Base-by-base conservation (phyloP, 2,797 vertebrate species). In the Siniperca obscura region DNA sequence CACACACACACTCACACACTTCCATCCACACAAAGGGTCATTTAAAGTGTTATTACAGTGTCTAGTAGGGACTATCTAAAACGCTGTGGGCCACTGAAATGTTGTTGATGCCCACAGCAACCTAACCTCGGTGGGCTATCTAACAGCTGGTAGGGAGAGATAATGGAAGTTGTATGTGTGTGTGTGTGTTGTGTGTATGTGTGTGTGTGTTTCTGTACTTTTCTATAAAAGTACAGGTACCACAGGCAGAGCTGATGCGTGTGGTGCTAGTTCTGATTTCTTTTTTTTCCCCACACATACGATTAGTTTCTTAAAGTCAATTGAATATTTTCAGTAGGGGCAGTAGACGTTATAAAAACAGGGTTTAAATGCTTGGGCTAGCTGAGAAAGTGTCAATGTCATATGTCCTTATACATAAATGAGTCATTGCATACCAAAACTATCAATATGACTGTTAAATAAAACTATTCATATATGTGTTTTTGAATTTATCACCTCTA, bases 141-240 rank as follows among this genome's bases (percentile, higher is more conserved):
- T 38, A 85, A 80, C 89, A 90, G 90, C 87, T 91, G 90, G 73
- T 79, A 25, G 59, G 42, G 38, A 83, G 78, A 91, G 90, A 93
- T 90, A 91, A 83, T 85, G 80, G 74, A 74, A 82, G 72, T 7
- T 40, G 8, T 64, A 67, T 73, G 57, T 65, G 46, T 70, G 30
- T 57, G 60, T 61, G 60, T 70, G 78, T 79, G 53, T 55, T 57
- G 50, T 44, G 38, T 61, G 59, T 57, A 44, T 80, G 64, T 70
- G 50, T 55, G 34, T 34, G 68, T 48, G 68, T 44, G 19, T 75
- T 30, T 69, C 13, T 76, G 30, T 36, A 48, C 65, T 61, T 70
- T 70, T 70, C 17, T 56, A 19, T 73, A 46, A 50, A 67, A 76
- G 44, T 42, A 57, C 25, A 71, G 8, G 22, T 30, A 71, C 61